Evolutionary conservation across 2,888 invertebrate genomes (phyloP).

Genomic region (Mellilla xanthometata): DNA sequence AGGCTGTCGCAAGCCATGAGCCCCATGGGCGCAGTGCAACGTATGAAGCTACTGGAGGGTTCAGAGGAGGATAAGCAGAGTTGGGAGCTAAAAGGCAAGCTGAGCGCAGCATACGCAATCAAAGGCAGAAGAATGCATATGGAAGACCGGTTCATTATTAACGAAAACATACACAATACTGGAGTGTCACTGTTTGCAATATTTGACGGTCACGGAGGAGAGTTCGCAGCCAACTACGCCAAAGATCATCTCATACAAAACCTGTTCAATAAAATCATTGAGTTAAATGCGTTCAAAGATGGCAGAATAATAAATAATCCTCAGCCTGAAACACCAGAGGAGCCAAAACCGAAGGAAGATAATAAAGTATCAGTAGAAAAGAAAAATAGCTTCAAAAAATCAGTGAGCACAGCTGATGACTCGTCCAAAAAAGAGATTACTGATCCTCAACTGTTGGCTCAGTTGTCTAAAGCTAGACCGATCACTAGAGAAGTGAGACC

Average conservation of each 20-base stretch:
- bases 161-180: constrained; percentile 92
- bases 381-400: constrained; percentile 86
- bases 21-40: constrained; percentile 83
- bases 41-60: constrained; percentile 79
- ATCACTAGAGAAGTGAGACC: constrained; percentile 84
- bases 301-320: constrained; percentile 73
- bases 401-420: constrained; percentile 84
- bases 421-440: constrained; percentile 84
- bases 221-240: constrained; percentile 96
- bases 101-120: constrained; percentile 94
- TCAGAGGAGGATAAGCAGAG: constrained; percentile 81
- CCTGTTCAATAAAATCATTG: constrained; percentile 88
- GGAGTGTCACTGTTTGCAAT: constrained; percentile 95
- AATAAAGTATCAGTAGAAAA: constrained; percentile 67
- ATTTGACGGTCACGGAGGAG: constrained; percentile 98
- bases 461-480: constrained; percentile 83
- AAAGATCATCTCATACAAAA: constrained; percentile 93
- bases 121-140: constrained; percentile 95
- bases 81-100: constrained; percentile 90
- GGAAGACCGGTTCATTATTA: constrained; percentile 97
- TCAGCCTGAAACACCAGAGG: constrained; percentile 57
- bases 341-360: constrained; percentile 69
- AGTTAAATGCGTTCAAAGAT: constrained; percentile 86
- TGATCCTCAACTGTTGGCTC: constrained; percentile 86
- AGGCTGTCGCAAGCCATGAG: constrained; percentile 86